A percentile compares a stretch with the other conserved stretches of the same genome.
Evolutionary conservation across 2,797 vertebrate genomes (phyloP).

Genomic region (Limnodromus scolopaceus): DNA sequence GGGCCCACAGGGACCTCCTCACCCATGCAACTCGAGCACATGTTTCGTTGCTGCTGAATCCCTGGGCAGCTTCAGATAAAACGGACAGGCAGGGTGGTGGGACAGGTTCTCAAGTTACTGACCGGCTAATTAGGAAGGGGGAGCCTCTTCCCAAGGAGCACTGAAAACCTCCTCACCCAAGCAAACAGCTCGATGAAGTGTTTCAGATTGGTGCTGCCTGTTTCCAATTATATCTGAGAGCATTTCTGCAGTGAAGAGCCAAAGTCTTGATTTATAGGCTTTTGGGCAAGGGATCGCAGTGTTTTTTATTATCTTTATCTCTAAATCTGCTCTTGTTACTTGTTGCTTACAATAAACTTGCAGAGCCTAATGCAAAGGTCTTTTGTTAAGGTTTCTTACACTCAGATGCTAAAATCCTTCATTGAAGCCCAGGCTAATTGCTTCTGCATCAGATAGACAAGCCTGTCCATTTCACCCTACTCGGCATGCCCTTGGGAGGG

Average conservation of each 20-base stretch:
- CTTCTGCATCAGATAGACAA: conserved; percentile 5
- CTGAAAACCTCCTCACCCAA: background rate
- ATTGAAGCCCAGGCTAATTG: background rate
- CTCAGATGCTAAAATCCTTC: background rate
- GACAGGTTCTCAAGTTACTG: background rate
- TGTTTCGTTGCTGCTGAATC: background rate
- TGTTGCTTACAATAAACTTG: conserved; percentile 45
- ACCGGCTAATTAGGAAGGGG: background rate
- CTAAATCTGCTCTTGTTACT: conserved; percentile 52
- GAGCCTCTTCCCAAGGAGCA: background rate
- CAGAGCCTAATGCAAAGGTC: conserved; percentile 10
- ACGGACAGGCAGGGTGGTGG: rapidly evolving
- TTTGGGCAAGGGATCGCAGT: conserved; percentile 51
- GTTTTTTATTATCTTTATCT: conserved; percentile 60
- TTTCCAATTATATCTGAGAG: conserved; percentile 39
- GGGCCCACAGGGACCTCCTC: background rate
- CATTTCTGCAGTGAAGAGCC: conserved; percentile 38
- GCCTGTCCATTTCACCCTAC: background rate
- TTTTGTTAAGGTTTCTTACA: conserved; percentile 13
- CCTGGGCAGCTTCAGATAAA: background rate
- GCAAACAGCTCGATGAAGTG: background rate
- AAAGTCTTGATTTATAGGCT: conserved; percentile 62
- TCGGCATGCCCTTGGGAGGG: background rate
- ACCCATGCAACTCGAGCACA: rapidly evolving
- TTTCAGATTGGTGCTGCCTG: conserved; percentile 7